Conservation (phyloP, 2,113 vertebrate species). For the Macrotis lagotis region DNA sequence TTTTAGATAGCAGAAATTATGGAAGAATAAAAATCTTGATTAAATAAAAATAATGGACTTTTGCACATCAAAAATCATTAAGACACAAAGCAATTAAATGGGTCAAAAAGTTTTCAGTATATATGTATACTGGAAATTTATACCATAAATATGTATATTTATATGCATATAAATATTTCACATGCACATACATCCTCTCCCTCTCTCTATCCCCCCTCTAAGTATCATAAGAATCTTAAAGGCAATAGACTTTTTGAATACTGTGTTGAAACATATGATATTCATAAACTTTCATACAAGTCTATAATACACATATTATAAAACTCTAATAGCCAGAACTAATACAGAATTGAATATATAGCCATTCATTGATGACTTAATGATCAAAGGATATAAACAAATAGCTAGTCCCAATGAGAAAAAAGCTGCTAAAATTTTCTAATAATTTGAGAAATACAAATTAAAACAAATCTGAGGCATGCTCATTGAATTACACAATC, state of each 20-base stretch:
- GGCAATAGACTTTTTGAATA: no score
- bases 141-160: background rate
- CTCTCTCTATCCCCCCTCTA: no score
- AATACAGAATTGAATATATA: background rate
- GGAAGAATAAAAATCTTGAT: background rate
- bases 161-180: background rate
- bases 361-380: background rate
- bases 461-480: background rate
- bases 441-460: background rate
- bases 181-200: no score
- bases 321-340: background rate
- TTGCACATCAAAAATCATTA: no score
- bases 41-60: no score
- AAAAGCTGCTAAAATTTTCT: background rate
- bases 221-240: no score
- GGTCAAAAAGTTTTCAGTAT: no score
- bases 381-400: background rate
- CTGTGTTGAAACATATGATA: no score
- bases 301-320: background rate
- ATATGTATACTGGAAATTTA: no score
- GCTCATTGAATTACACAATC: background rate
- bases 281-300: no score
- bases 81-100: no score
- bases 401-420: background rate
- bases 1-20: no score